Conservation (phyloP, 37 sponge, comb jelly and placozoan genomes). For the Ephydatia muelleri region DNA sequence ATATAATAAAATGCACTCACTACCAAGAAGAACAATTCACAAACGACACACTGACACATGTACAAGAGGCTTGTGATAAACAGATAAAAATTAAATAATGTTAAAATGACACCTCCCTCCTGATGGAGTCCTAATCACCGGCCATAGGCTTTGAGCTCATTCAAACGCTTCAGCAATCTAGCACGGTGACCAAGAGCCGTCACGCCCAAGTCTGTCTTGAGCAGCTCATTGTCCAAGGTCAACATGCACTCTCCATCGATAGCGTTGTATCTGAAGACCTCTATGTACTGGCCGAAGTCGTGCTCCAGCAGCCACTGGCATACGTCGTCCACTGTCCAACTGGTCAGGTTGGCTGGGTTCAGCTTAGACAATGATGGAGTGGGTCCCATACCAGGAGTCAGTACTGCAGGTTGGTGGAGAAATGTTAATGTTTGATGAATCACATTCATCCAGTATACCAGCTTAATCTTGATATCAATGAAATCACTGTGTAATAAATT, state of each 20-base stretch:
- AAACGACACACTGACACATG: no score
- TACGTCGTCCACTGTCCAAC: constrained; percentile 73
- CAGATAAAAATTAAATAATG: background rate
- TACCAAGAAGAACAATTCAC: no score
- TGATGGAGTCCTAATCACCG: background rate
- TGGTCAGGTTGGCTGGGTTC: constrained; percentile 72
- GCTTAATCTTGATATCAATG: no score
- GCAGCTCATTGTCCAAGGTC: constrained; percentile 42
- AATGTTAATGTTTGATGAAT: no score
- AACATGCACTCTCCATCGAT: constrained; percentile 82
- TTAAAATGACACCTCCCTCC: background rate
- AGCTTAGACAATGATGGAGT: constrained; percentile 49
- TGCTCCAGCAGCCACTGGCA: constrained; percentile 51
- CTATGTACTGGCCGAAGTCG: constrained; percentile 58
- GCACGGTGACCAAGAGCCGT: constrained; percentile 63
- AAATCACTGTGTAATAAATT: no score
- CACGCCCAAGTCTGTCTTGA: constrained; percentile 63
- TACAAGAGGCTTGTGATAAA: no score
- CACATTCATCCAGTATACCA: no score
- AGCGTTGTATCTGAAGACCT: constrained; percentile 49
- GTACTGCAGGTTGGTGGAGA: no score
- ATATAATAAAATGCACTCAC: no score
- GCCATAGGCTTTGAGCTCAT: constrained; percentile 23
- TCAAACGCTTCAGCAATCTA: constrained; percentile 50
- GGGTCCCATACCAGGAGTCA: background rate